Percentiles rank a stretch among this genome's conserved stretches.
Evolutionary conservation across 23 tunicate genomes (phyloP).

Genomic region (Halocynthia roretzi): DNA sequence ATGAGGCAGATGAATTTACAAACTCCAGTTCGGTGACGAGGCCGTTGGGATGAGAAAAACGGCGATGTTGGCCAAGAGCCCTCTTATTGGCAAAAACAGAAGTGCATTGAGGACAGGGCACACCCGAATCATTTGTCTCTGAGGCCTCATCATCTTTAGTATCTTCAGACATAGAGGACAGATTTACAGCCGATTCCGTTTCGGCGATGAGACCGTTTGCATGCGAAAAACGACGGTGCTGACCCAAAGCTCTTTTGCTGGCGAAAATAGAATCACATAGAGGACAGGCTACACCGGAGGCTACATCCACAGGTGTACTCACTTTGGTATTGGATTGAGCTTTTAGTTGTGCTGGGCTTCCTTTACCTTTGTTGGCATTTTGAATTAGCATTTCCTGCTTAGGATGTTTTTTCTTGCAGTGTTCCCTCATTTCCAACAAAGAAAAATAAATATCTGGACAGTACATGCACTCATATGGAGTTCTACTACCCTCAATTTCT

Average conservation of each 20-base stretch:
- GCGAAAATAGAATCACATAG: constrained; percentile 21
- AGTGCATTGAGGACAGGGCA: constrained; percentile 28
- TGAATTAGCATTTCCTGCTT: background rate
- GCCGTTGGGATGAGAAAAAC: constrained; percentile 20
- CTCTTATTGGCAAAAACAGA: constrained; percentile 20
- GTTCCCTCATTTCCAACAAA: constrained; percentile 1
- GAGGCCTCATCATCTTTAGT: no score
- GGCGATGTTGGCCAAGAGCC: constrained; percentile 53
- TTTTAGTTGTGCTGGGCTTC: background rate
- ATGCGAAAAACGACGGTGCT: constrained; percentile 43
- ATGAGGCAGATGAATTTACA: no score
- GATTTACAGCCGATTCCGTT: background rate
- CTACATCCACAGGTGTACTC: background rate
- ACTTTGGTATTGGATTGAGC: background rate
- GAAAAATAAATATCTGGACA: constrained; percentile 10
- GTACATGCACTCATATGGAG: constrained; percentile 10
- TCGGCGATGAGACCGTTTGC: background rate
- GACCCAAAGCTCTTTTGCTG: constrained; percentile 32
- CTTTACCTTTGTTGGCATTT: background rate
- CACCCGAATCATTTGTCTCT: background rate
- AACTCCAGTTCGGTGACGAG: background rate
- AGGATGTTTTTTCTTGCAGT: constrained; percentile 8
- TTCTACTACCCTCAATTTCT: background rate
- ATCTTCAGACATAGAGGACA: no score
- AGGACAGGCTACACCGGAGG: constrained; percentile 16